A percentile compares a stretch with the other conserved stretches of the same genome.
Evolutionary conservation across 2,797 vertebrate genomes (phyloP).

Genomic region (Liasis olivaceus): DNA sequence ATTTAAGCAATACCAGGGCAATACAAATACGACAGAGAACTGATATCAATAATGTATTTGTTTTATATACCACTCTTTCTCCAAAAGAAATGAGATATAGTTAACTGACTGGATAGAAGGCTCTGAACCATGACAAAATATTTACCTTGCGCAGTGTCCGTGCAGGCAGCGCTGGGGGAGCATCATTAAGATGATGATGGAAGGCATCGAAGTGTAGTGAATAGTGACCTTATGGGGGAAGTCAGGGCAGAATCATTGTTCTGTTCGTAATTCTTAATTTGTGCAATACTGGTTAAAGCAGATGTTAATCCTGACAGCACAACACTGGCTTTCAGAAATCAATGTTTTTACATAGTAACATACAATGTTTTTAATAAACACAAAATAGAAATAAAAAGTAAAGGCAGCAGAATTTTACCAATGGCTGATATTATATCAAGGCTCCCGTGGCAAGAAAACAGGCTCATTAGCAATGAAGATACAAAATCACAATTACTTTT

Average conservation of each 20-base stretch:
- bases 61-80: neutral
- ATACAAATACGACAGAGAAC: neutral
- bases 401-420: slow-evolving; percentile 10
- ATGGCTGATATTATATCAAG: slow-evolving; percentile 25
- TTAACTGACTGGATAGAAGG: neutral
- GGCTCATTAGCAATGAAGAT: slow-evolving; percentile 36
- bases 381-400: neutral
- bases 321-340: slow-evolving; percentile 3
- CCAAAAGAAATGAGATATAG: neutral
- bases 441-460: slow-evolving; percentile 59
- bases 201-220: slow-evolving; percentile 97
- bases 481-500: slow-evolving; percentile 27
- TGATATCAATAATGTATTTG: neutral
- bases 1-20: neutral
- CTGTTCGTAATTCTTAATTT: neutral
- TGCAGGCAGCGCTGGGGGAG: slow-evolving; percentile 91
- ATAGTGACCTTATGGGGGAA: slow-evolving; percentile 87
- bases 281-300: neutral
- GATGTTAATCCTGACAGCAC: slow-evolving; percentile 9
- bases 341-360: neutral
- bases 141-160: slow-evolving; percentile 96
- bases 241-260: neutral
- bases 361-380: slow-evolving; percentile 14
- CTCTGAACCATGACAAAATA: slow-evolving; percentile 4
- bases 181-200: slow-evolving; percentile 93